phyloP scores from a whole-genome alignment of 2,113 vertebrate genomes.

The Cacatua alba region DNA sequence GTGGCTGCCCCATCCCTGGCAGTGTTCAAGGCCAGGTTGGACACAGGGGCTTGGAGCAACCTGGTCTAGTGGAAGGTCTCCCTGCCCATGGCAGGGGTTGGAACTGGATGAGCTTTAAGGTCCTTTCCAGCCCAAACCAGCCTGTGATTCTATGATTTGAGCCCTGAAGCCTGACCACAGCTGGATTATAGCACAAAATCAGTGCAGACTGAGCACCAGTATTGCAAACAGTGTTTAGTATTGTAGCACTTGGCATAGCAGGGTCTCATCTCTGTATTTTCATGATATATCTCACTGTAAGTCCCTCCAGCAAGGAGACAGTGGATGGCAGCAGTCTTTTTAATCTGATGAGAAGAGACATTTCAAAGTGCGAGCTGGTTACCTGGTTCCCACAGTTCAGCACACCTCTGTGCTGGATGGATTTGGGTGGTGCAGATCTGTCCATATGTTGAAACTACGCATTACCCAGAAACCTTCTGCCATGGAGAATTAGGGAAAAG shows the following conservation, averaged over 20 bases:
- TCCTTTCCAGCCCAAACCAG: not conserved
- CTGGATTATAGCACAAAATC: not conserved
- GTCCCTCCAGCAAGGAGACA: not conserved
- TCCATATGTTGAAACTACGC: not conserved
- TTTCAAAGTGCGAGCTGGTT: not conserved
- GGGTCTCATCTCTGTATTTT: not conserved
- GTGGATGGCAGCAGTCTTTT: not conserved
- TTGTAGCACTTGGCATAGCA: not conserved
- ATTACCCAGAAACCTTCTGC: constrained; percentile 44
- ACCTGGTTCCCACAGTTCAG: not conserved
- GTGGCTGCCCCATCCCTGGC: not conserved
- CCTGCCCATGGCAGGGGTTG: not conserved
- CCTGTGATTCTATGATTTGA: not conserved
- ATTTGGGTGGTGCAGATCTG: accelerated
- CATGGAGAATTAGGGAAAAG: constrained; percentile 2
- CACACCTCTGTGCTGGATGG: not conserved
- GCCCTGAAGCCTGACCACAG: not conserved
- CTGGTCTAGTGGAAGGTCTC: not conserved
- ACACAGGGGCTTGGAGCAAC: not conserved
- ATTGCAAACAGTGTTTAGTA: not conserved
- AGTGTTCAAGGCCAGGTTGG: not conserved
- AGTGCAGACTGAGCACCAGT: not conserved
- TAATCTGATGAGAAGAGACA: not conserved
- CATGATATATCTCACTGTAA: accelerated
- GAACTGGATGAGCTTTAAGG: not conserved